A percentile compares a stretch with the other conserved stretches of the same genome.
Evolutionary conservation across 1,140 invertebrate genomes (phyloP).

Genomic region (Andrena cerasifolii): DNA sequence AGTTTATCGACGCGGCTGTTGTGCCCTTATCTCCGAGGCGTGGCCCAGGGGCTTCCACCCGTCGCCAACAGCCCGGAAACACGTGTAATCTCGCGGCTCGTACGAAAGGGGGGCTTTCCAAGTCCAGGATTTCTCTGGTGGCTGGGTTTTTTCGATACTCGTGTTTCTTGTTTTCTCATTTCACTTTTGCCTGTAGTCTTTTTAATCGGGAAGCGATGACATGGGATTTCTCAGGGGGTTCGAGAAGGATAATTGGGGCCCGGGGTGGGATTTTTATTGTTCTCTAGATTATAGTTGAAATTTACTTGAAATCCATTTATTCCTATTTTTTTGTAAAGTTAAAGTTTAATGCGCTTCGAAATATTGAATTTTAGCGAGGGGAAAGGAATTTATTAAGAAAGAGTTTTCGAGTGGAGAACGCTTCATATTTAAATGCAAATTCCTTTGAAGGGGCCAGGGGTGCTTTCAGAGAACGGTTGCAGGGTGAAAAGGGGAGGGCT

Average conservation of each 20-base stretch:
- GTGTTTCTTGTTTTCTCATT: no score
- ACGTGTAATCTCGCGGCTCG: slow-evolving; percentile 47
- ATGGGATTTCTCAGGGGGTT: no score
- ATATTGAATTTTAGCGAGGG: slow-evolving; percentile 7
- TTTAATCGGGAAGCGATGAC: no score
- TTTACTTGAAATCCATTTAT: no score
- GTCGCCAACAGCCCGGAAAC: slow-evolving; percentile 25
- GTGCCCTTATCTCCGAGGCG: slow-evolving; percentile 61
- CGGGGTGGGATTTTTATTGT: no score
- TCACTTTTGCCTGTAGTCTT: no score
- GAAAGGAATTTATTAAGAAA: neutral
- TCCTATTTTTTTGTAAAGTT: no score
- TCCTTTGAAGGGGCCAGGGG: neutral
- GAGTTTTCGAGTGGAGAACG: neutral
- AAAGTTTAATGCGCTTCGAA: neutral
- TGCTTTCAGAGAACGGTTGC: slow-evolving; percentile 1
- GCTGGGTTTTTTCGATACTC: neutral
- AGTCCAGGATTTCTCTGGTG: neutral
- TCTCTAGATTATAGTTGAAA: no score
- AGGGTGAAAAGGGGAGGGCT: slow-evolving; percentile 28
- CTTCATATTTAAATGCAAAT: slow-evolving; percentile 27
- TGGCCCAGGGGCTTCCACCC: slow-evolving; percentile 42
- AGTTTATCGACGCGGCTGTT: slow-evolving; percentile 66
- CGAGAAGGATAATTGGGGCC: no score
- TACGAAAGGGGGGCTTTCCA: slow-evolving; percentile 27